Base-by-base conservation (phyloP, 2,888 invertebrate genomes). In the Odontomyia ornata region DNA sequence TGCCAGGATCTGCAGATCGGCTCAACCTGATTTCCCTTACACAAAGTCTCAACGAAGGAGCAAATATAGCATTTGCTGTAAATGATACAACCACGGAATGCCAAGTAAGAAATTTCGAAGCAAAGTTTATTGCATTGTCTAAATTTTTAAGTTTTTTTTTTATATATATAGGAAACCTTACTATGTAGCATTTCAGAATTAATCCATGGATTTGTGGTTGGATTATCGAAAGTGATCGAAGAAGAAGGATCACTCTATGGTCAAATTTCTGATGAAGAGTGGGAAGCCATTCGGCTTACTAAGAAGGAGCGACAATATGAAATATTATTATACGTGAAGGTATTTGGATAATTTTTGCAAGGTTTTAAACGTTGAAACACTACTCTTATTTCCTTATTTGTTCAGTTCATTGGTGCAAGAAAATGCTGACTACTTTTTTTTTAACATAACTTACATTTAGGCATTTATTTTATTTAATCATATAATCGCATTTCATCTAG, bases 191-290 rank as follows among this genome's bases (percentile, higher is more conserved):
- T 91, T 18, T 87, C 91, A 79, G 93, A 94, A 83, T 83, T 95
- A 80, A 86, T 93, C 78, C 87, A 88, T 80, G 91, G 91, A 0
- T 90, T 95, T 82, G 88, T 91, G 11, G 88, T 89, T n/a, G 91
- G 93, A 0, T 83, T 95, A 75, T 92, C 93, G 60, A 89, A 89
- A 52, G 91, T 93, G 0, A 89, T 93, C 0, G 87, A 89, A 60
- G 92, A 92, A 56, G 95, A 95, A 86, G 88, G 90, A 73, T 91
- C 93, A 30, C 88, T 93, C 52, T 92, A 93, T 4, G 90, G 91
- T 0, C 92, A 92, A 84, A 92, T 95, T 1, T 94, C 93, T 0
- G 93, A 94, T 81, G 95, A 95, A 84, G 95, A 95, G 87, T 95
- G 95, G 93, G 94, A 95, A 82, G 91, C 93, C 0, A 91, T 94